Conservation (phyloP, 1,140 invertebrate genomes). For the Steinernema feltiae region DNA sequence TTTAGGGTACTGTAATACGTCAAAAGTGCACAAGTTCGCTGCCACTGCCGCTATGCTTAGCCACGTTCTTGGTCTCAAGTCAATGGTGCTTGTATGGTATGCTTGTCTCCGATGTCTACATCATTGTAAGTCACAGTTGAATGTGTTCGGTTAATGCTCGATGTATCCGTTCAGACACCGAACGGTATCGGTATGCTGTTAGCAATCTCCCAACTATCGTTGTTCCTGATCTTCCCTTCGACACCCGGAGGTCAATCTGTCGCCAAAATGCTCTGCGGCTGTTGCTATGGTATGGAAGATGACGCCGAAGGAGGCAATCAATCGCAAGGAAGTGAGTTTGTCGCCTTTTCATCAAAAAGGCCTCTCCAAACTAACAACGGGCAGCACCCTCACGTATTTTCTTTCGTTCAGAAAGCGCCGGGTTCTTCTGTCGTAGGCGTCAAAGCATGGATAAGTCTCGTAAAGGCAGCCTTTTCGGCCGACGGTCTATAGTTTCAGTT, state of each 20-base stretch:
- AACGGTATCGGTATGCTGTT: constrained; percentile 50
- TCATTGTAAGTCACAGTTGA: constrained; percentile 42
- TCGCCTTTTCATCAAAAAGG: not conserved
- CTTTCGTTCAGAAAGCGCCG: not conserved
- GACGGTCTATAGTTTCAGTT: constrained; percentile 8
- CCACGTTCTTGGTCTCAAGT: constrained; percentile 52
- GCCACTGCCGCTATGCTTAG: constrained; percentile 53
- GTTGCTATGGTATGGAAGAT: constrained; percentile 1
- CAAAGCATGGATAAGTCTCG: not conserved
- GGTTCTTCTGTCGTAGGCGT: constrained; percentile 13
- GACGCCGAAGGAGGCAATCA: constrained; percentile 30
- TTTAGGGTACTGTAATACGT: constrained; percentile 42
- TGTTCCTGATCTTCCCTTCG: constrained; percentile 50
- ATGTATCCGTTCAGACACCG: constrained; percentile 40
- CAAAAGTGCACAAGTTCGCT: constrained; percentile 46
- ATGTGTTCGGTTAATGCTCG: not conserved
- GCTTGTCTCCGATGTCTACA: constrained; percentile 48
- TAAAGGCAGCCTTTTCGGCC: constrained; percentile 5
- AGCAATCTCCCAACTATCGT: constrained; percentile 51
- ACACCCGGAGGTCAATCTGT: constrained; percentile 27
- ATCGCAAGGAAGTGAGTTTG: constrained; percentile 33
- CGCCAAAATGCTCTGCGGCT: constrained; percentile 32
- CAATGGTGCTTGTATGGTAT: constrained; percentile 57
- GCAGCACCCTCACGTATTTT: constrained; percentile 14
- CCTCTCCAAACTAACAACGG: constrained; percentile 15